Conservation (phyloP, 1,140 invertebrate species). For the Trichonephila inaurata region DNA sequence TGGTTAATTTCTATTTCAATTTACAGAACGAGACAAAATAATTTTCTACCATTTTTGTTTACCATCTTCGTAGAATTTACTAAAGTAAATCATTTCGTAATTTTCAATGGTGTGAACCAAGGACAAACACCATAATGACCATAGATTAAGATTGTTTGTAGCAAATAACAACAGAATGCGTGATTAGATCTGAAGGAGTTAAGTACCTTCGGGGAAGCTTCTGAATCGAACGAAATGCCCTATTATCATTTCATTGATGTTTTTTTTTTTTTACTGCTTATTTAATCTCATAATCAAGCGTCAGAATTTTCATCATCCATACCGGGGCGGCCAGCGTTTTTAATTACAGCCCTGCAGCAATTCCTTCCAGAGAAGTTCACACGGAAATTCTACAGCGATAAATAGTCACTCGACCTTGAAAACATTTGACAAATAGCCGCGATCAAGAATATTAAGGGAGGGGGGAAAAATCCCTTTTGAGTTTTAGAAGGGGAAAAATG, state of each 20-base stretch:
- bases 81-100: neutral
- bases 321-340: neutral
- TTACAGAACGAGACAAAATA: no score
- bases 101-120: neutral
- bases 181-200: neutral
- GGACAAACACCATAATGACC: neutral
- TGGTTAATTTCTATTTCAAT: no score
- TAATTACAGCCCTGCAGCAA: constrained; percentile 13
- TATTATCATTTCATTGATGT: neutral
- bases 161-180: neutral
- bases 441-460: neutral
- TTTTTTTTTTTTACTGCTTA: neutral
- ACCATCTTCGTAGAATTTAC: no score
- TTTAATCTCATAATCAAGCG: neutral
- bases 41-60: no score
- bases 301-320: neutral
- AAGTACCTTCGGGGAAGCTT: neutral
- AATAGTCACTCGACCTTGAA: neutral
- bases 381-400: neutral
- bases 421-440: neutral
- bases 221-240: neutral
- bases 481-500: neutral
- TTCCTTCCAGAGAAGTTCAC: neutral
- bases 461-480: neutral
- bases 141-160: neutral